Evolutionary conservation across 2,797 vertebrate genomes (phyloP), one percentile per base, ranked within the genome.

Genomic region (Bovichtus diacanthus): DNA sequence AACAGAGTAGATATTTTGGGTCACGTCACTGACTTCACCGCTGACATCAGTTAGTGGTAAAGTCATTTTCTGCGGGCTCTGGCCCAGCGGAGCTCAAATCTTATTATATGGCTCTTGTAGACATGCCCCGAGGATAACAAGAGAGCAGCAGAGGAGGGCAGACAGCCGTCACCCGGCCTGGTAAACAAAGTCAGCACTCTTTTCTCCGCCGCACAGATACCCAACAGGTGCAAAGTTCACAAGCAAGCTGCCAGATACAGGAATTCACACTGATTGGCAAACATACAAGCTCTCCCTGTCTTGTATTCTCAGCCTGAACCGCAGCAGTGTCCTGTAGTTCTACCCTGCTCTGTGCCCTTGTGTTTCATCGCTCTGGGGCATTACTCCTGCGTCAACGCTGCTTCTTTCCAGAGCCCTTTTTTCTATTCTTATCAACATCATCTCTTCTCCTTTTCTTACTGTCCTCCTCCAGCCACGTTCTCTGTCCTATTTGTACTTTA

Each of bases 211-310:
- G 46, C 64, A 47, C 67, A 62, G 54, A 80, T 38, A 44, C 19
- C 83, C 81, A 84, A 78, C 79, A 83, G 76, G 79, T 79, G 62
- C 81, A 82, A 78, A 77, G 79, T 83, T 86, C 84, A 83, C 55
- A 25, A 66, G 58, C 76, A n/a, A 60, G 54, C 79, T 83, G 74
- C 49, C 80, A 66, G 62, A 71, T 27, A 61, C 60, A 51, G 60
- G 55, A 72, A 39, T 49, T 41, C 74, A 56, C 41, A 9, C 43
- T 49, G 61, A 78, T 41, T 70, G 73, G 65, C 72, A 81, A 69
- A 62, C 70, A 83, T 4, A 70, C 69, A 61, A 51, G 25, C 68
- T 21, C 70, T 41, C 23, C 5, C 16, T 61, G n/a, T 49, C 18
- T 51, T 72, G 63, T 70, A 55, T 63, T 81, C 49, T 38, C 34